Base-by-base conservation (phyloP, 1,140 invertebrate genomes). In the Drosophila persimilis region DNA sequence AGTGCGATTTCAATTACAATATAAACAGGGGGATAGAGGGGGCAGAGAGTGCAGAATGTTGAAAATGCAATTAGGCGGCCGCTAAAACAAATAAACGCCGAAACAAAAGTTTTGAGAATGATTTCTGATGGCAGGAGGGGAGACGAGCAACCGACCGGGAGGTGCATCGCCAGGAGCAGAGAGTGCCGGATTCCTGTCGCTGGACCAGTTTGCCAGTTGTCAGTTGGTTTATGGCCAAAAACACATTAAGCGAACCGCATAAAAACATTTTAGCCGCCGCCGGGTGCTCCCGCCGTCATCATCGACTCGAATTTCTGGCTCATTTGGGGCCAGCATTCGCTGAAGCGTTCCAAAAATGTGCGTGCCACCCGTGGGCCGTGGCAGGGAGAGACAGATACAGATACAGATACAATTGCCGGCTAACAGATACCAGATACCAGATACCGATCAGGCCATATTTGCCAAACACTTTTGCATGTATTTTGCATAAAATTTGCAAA, bases 171-270 rank as follows among this genome's bases (percentile, higher is more conserved):
- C 35, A 20, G 46, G 51, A 52, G 41, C 50, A 51, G 24, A 26
- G 24, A 26, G 24, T 26, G 24, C 20, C 1, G 73, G 35, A 65
- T 56, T 64, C 41, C 48, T 31, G 57, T 72, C 62, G 41, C 46
- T 58, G 73, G 24, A 61, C 59, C 56, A 72, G 74, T 80, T 77
- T 52, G 51, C 43, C 72, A 58, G 72, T 67, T 81, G 73, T 73
- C 56, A 63, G 63, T 81, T 79, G 83, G 83, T 88, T 88, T 88
- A 88, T 88, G 83, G 84, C 79, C 66, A 88, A 88, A 39, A 88
- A 88, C 84, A 88, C 83, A 88, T 88, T 88, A 89, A 83, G 83
- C 83, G 83, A 83, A 89, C 83, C 84, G 83, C 83, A 88, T 83
- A 88, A 89, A 88, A 88, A 88, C 83, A 88, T 86, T 86, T 86